Evolutionary conservation across 2,888 invertebrate genomes (phyloP), one percentile per base, ranked within the genome.

Genomic region (Coenonympha glycerion): DNA sequence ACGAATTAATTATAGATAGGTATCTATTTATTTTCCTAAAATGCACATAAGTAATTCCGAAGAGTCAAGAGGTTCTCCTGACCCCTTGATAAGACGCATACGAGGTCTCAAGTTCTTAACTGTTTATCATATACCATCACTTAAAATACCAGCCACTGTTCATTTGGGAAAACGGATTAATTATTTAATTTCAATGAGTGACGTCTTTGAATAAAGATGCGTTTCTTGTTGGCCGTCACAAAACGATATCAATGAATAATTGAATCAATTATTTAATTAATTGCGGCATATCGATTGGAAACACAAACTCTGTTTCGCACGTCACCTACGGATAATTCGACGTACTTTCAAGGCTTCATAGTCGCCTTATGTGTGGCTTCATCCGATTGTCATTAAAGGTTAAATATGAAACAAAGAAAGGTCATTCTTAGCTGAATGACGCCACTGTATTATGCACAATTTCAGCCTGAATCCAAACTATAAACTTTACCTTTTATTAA

Each of bases 281-380:
- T 59, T 49, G 49, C 34, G 42, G 53, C 67, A 68, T n/a, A n/a
- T 70, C 64, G 52, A 72, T 73, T 70, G 52, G 63, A 58, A 60
- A 64, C 66, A 58, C 19, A 36, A 42, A 49, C 34, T 42, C 6
- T 16, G 8, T 21, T 41, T 42, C 36, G 30, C 39, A 36, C 11
- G 31, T 44, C 9, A 24, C 15, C 42, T 8, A 6, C 41, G 26
- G 22, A 21, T 44, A 21, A 30, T 30, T 31, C 31, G 19, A 44
- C 33, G 44, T 44, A 39, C 31, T 44, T 44, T 44, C 44, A 44
- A 44, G 44, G 44, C 31, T 44, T 44, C 31, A 19, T 15, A 31
- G 21, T 9, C 44, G 15, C 6, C 15, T 39, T 21, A 44, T 33
- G 15, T 44, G 33, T 31, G 44, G 44, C 21, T 44, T 44, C 44